Conservation (phyloP, 2,797 vertebrate species). For the Vireo griseus region DNA sequence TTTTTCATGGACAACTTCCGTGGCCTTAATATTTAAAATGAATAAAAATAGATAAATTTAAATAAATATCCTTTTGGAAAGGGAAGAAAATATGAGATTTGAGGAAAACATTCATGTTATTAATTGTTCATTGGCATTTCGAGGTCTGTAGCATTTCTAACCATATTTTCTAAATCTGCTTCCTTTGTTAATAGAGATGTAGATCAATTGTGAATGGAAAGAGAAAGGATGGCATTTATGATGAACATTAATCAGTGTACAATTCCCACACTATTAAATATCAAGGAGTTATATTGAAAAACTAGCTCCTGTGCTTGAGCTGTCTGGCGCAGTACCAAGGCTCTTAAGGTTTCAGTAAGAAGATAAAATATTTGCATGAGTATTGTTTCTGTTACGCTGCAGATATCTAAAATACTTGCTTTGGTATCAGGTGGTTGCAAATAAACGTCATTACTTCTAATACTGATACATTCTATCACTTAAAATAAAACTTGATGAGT, state of each 20-base stretch:
- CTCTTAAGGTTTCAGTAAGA: neutral
- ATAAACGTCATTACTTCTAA: slow-evolving; percentile 46
- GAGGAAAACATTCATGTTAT: neutral
- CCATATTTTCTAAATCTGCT: neutral
- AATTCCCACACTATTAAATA: neutral
- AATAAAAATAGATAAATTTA: neutral
- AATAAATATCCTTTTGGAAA: neutral
- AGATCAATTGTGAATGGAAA: neutral
- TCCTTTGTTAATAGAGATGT: neutral
- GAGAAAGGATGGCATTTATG: neutral
- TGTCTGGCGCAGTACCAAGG: neutral
- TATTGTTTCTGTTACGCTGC: slow-evolving; percentile 51
- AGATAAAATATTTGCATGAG: slow-evolving; percentile 56
- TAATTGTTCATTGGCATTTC: neutral
- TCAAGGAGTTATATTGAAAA: neutral
- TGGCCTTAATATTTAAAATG: neutral
- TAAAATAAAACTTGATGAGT: slow-evolving; percentile 68
- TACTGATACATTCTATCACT: slow-evolving; percentile 43
- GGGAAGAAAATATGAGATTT: neutral
- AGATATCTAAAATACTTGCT: slow-evolving; percentile 24
- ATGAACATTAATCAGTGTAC: neutral
- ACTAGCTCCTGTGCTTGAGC: neutral
- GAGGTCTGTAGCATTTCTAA: neutral
- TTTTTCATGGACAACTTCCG: neutral
- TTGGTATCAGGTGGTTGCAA: slow-evolving; percentile 43